These are phyloP conservation scores for Arnoldichthys spilopterus DNA, from an alignment of 2,797 vertebrate species.

Conservation along the genomic window DNA sequence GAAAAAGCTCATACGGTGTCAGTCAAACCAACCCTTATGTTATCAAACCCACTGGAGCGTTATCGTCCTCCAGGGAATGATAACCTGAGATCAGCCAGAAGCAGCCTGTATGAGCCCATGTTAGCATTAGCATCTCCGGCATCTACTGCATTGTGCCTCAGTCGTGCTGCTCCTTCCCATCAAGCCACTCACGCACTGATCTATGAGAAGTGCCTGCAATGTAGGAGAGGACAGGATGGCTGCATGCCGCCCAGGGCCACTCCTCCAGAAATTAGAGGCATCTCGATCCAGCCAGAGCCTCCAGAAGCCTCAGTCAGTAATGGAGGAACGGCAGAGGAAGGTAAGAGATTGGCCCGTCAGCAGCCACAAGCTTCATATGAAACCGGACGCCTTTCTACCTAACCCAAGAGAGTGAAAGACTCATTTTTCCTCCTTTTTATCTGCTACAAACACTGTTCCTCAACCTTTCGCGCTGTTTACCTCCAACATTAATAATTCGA, in stretches of 20 bases:
- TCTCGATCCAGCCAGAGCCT: neutral
- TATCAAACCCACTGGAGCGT: neutral
- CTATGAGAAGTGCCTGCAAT: constrained; percentile 77
- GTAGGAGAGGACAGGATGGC: constrained; percentile 63
- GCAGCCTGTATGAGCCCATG: constrained; percentile 70
- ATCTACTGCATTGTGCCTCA: neutral
- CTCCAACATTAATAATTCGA: constrained; percentile 53
- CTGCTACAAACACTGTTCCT: constrained; percentile 6
- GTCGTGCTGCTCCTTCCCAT: neutral
- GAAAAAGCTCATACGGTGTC: constrained; percentile 19
- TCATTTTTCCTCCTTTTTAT: neutral
- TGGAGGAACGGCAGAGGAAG: constrained; percentile 38
- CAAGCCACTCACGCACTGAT: constrained; percentile 48
- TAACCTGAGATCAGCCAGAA: neutral
- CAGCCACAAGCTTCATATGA: neutral
- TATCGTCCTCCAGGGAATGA: constrained; percentile 2
- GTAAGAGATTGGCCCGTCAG: constrained; percentile 33
- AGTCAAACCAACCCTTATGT: neutral
- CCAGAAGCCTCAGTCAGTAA: neutral
- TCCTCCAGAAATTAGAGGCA: constrained; percentile 6
- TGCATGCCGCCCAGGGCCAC: constrained; percentile 7
- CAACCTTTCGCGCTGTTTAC: constrained; percentile 31
- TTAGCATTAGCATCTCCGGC: constrained; percentile 49
- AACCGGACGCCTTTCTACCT: constrained; percentile 17
- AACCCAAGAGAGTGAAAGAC: constrained; percentile 66